Conservation (phyloP, 2,113 vertebrate species). For the Bostrychus sinensis region DNA sequence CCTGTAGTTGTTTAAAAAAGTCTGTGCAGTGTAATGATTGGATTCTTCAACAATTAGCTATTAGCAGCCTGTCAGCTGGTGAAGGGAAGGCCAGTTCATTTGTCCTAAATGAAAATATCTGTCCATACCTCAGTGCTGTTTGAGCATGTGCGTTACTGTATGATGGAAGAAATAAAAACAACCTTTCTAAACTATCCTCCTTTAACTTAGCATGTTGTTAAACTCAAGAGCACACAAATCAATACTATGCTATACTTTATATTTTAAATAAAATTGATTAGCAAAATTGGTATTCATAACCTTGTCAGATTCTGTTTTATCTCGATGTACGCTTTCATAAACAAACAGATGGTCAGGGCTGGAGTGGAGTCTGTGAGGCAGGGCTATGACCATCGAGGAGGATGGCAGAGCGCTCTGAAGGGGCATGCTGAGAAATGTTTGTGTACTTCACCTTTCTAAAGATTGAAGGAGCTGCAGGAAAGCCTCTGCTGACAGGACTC, state of each 20-base stretch:
- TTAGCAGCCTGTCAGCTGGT: slow-evolving; percentile 69
- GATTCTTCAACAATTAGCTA: slow-evolving; percentile 80
- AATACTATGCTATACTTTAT: slow-evolving; percentile 71
- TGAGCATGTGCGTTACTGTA: slow-evolving; percentile 35
- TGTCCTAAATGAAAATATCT: slow-evolving; percentile 35
- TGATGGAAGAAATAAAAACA: slow-evolving; percentile 55
- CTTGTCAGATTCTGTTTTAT: slow-evolving; percentile 82
- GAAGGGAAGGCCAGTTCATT: slow-evolving; percentile 51
- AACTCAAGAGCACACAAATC: slow-evolving; percentile 73
- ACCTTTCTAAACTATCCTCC: slow-evolving; percentile 32
- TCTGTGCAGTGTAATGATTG: slow-evolving; percentile 75
- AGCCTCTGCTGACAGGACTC: slow-evolving; percentile 57
- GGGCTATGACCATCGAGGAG: slow-evolving; percentile 49
- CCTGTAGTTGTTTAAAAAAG: slow-evolving; percentile 76
- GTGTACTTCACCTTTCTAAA: slow-evolving; percentile 65
- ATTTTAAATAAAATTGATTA: slow-evolving; percentile 81
- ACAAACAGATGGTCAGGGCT: slow-evolving; percentile 70
- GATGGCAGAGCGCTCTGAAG: slow-evolving; percentile 46
- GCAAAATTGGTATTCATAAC: slow-evolving; percentile 82
- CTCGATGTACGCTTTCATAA: slow-evolving; percentile 74
- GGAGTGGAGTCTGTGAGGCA: slow-evolving; percentile 50
- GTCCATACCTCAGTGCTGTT: slow-evolving; percentile 20
- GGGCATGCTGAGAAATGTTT: slow-evolving; percentile 53
- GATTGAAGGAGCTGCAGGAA: slow-evolving; percentile 48
- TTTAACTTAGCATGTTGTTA: slow-evolving; percentile 33